Base-by-base conservation (phyloP, 2,113 vertebrate genomes). In the Chlamydotis undulata region DNA sequence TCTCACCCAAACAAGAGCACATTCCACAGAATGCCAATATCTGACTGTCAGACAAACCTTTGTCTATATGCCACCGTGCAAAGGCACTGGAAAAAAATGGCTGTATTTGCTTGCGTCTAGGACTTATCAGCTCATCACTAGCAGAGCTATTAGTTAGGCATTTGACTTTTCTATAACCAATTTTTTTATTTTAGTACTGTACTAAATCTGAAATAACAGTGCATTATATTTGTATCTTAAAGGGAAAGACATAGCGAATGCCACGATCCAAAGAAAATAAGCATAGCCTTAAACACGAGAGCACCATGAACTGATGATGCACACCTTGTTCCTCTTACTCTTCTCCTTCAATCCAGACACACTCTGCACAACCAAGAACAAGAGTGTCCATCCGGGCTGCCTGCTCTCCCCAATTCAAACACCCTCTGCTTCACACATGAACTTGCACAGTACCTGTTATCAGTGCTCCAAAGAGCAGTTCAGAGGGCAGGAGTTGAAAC, bases 231-330 rank as follows among this genome's bases (percentile, higher is more conserved):
- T 26, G 9, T 0, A 11, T 37, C 81, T 87, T 87, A 87, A 90
- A 94, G 41, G 41, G 41, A 41, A 41, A 41, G 41, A 41, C 41
- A 41, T 5, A 41, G 41, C 41, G 59, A 79, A 73, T 0, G 1
- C 31, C 28, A 37, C 33, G 53, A 71, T 4, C 10, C 33, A n/a
- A 56, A 60, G 47, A 64, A 64, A 60, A 53, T 4, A 26, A 45
- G 39, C 19, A 47, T 6, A 74, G 64, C 31, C 50, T n/a, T 28
- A 45, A 59, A 73, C 28, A 45, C 14, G 1, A 55, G n/a, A 83
- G 73, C 35, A 24, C 4, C 31, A 4, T 1, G 19, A 57, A 31
- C 49, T 53, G 68, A 39, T 0, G 3, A 10, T 3, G 2, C 1
- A 3, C 19, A 14, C 39, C 39, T 43, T 14, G 12, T 0, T 33